A percentile compares a stretch with the other conserved stretches of the same genome.
Evolutionary conservation across 2,113 vertebrate species (phyloP).

Genomic region (Neofelis nebulosa): DNA sequence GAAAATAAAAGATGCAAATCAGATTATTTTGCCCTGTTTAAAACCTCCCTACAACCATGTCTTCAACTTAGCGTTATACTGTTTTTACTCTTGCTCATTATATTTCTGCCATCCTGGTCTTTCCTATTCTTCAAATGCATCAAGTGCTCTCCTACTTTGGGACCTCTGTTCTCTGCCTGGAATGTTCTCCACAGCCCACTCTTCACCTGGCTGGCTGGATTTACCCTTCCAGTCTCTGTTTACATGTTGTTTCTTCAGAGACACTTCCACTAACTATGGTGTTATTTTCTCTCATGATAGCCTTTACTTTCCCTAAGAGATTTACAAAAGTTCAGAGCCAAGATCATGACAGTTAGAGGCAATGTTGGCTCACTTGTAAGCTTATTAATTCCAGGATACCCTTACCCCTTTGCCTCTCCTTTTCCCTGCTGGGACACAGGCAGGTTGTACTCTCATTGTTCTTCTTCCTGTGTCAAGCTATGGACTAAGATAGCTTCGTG

Average conservation of each 20-base stretch:
- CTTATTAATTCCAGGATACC: background rate
- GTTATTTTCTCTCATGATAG: background rate
- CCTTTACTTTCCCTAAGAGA: background rate
- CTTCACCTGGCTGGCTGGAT: background rate
- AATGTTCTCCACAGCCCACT: background rate
- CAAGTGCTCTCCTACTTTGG: background rate
- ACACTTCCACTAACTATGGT: background rate
- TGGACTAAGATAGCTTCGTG: background rate
- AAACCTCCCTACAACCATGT: background rate
- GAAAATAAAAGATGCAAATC: background rate
- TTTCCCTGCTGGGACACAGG: background rate
- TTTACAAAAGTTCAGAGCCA: background rate
- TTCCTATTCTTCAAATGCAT: background rate
- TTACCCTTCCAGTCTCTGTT: background rate
- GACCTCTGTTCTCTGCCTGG: background rate
- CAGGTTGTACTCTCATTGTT: background rate
- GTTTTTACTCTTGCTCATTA: background rate
- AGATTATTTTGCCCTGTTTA: background rate
- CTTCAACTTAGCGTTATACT: background rate
- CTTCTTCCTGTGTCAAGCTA: background rate
- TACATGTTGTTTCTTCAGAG: background rate
- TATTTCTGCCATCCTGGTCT: background rate
- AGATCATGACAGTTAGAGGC: background rate
- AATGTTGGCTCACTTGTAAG: background rate
- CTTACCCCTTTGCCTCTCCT: background rate